Evolutionary conservation across 2,797 vertebrate genomes (phyloP).

Genomic region (Thamnophis elegans): DNA sequence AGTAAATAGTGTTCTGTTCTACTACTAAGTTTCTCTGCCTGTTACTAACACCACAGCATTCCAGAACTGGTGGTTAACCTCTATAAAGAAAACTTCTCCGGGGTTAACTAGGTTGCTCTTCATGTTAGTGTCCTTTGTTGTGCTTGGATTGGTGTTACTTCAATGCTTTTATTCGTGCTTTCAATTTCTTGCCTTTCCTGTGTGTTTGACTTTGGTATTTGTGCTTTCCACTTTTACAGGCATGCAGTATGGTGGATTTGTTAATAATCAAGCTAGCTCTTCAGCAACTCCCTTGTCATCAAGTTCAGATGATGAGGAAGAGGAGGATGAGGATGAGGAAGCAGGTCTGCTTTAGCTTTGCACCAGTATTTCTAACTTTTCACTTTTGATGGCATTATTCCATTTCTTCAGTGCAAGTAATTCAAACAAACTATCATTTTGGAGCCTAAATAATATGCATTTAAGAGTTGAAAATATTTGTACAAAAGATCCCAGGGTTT

Average conservation of each 20-base stretch:
- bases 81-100: slow-evolving; percentile 27
- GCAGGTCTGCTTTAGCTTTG: slow-evolving; percentile 98
- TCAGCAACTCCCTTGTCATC: slow-evolving; percentile 92
- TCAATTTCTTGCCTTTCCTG: slow-evolving; percentile 63
- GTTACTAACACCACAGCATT: slow-evolving; percentile 42
- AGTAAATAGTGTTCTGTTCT: not conserved
- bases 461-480: not conserved
- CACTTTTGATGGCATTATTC: slow-evolving; percentile 25
- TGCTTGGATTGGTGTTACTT: slow-evolving; percentile 64
- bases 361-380: slow-evolving; percentile 69
- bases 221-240: slow-evolving; percentile 89
- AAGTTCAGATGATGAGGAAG: slow-evolving; percentile 96
- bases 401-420: not conserved
- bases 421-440: not conserved
- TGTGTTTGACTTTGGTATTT: slow-evolving; percentile 78
- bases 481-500: not conserved
- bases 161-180: slow-evolving; percentile 70
- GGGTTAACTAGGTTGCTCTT: slow-evolving; percentile 40
- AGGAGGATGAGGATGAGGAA: slow-evolving; percentile 93
- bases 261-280: slow-evolving; percentile 94
- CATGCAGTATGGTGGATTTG: slow-evolving; percentile 92
- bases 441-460: not conserved
- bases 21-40: slow-evolving; percentile 19
- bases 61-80: slow-evolving; percentile 51
- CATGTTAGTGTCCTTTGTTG: slow-evolving; percentile 65